phyloP scores from a whole-genome alignment of 2,888 invertebrate species.

The Ochropleura leucogaster region DNA sequence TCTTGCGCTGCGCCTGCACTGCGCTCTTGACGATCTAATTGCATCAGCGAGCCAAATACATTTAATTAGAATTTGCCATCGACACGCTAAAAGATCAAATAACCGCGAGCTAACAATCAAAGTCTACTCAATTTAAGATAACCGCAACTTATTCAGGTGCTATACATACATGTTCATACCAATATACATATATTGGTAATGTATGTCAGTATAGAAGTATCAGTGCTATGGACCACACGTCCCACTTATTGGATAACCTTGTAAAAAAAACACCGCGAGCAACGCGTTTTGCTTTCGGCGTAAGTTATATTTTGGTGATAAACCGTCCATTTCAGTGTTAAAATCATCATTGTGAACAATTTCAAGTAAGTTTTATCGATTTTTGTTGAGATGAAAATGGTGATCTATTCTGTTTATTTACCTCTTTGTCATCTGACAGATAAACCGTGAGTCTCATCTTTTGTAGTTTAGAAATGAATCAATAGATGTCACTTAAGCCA shows the following conservation, averaged over 20 bases:
- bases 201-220: conserved; percentile 38
- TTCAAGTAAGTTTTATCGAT: conserved; percentile 38
- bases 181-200: too few species aligned
- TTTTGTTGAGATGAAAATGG: conserved; percentile 5
- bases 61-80: too few species aligned
- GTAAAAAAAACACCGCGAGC: background rate
- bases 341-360: background rate
- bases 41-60: too few species aligned
- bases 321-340: background rate
- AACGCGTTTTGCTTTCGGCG: background rate
- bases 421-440: conserved; percentile 17
- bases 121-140: conserved; percentile 39
- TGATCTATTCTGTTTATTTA: conserved; percentile 34
- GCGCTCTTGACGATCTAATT: too few species aligned
- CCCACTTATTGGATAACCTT: background rate
- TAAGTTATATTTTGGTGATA: conserved; percentile 3
- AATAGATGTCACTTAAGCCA: conserved; percentile 40
- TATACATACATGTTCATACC: background rate
- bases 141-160: conserved; percentile 19
- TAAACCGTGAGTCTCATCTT: conserved; percentile 2
- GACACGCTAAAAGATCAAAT: conserved; percentile 3
- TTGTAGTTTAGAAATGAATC: conserved; percentile 1
- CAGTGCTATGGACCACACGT: conserved; percentile 41
- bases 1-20: too few species aligned
- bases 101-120: background rate